Conservation (phyloP, 2,888 invertebrate species). For the Anagyrus pseudococci region DNA sequence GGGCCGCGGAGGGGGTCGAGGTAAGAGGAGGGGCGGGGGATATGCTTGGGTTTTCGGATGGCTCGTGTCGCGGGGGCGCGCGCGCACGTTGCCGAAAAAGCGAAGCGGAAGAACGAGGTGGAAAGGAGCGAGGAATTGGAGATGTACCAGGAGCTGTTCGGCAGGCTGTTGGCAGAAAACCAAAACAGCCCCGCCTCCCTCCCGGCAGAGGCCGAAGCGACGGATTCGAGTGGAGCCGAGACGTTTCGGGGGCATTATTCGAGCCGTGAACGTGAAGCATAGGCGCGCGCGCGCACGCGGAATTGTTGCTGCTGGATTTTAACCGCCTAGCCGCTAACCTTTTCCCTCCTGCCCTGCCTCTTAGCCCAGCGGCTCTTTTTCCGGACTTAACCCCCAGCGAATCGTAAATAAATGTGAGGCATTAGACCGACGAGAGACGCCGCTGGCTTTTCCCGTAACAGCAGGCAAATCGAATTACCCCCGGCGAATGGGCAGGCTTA, state of each 20-base stretch:
- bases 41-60: too few species aligned
- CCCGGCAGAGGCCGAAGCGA: slow-evolving; percentile 4
- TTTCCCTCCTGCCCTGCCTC: too few species aligned
- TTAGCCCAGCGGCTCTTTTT: background rate
- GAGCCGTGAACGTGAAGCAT: slow-evolving; percentile 26
- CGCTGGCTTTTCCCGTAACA: background rate
- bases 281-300: slow-evolving; percentile 10
- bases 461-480: slow-evolving; percentile 15
- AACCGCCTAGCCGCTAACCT: slow-evolving; percentile 1
- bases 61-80: background rate
- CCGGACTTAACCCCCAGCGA: background rate
- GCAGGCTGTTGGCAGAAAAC: slow-evolving; percentile 25
- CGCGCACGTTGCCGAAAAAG: slow-evolving; percentile 2
- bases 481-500: background rate
- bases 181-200: slow-evolving; percentile 17
- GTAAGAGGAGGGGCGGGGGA: too few species aligned
- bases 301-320: slow-evolving; percentile 30
- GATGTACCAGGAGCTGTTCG: slow-evolving; percentile 19
- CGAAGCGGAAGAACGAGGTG: background rate
- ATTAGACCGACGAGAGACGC: background rate
- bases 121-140: slow-evolving; percentile 22
- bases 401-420: background rate
- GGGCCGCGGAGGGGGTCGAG: too few species aligned
- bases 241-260: slow-evolving; percentile 13
- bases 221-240: slow-evolving; percentile 17